Conservation (phyloP, 2,888 invertebrate species). For the Portevinia maculata region DNA sequence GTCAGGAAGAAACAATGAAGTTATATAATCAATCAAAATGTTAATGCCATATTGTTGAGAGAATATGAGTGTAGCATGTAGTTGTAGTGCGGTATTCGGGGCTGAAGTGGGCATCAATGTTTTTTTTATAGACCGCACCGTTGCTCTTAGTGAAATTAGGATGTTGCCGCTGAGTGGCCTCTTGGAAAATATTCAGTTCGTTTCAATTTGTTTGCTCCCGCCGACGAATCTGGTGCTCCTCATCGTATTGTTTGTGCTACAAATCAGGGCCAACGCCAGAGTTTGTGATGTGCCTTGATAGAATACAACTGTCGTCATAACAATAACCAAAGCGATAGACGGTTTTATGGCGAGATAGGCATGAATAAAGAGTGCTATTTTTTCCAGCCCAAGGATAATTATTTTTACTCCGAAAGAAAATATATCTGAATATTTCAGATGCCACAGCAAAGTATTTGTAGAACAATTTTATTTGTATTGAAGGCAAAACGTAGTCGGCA, state of each 20-base stretch:
- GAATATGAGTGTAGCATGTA: not conserved
- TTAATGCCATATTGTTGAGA: slow-evolving; percentile 68
- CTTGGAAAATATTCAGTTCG: slow-evolving; percentile 59
- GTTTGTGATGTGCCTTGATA: slow-evolving; percentile 29
- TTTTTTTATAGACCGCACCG: slow-evolving; percentile 30
- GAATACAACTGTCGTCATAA: slow-evolving; percentile 65
- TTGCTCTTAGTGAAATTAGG: slow-evolving; percentile 68
- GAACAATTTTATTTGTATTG: slow-evolving; percentile 61
- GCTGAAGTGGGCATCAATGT: slow-evolving; percentile 19
- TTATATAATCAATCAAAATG: slow-evolving; percentile 74
- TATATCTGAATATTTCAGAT: slow-evolving; percentile 56
- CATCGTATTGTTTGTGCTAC: slow-evolving; percentile 59
- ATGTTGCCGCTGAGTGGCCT: slow-evolving; percentile 49
- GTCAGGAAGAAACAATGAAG: slow-evolving; percentile 47
- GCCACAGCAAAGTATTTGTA: slow-evolving; percentile 43
- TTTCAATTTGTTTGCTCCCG: slow-evolving; percentile 30
- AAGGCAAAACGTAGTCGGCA: slow-evolving; percentile 59
- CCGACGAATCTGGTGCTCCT: slow-evolving; percentile 22
- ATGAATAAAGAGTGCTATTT: slow-evolving; percentile 28
- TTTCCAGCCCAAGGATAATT: slow-evolving; percentile 56
- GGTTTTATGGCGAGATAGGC: slow-evolving; percentile 44
- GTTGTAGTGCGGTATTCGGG: not conserved
- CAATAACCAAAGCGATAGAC: slow-evolving; percentile 57
- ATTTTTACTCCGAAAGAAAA: slow-evolving; percentile 43
- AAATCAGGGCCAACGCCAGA: slow-evolving; percentile 61